Percentiles rank a stretch among this genome's conserved stretches.
Conservation (phyloP, 2,797 vertebrate species). For the Oryzias dopingdopingensis region DNA sequence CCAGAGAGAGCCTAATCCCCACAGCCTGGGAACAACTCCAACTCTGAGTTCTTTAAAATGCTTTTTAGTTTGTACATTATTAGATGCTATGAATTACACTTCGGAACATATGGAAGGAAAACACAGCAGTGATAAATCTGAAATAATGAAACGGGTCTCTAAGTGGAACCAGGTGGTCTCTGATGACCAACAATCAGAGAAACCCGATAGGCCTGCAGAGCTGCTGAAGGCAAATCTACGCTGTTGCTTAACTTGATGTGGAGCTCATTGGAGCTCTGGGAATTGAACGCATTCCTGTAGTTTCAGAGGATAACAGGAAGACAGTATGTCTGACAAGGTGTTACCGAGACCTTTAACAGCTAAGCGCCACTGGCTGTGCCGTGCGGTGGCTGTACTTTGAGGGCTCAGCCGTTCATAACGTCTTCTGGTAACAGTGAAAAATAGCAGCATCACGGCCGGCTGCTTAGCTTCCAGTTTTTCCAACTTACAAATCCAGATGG, state of each 20-base stretch:
- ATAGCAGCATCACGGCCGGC: not conserved
- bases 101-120: constrained; percentile 52
- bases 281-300: constrained; percentile 47
- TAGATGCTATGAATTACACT: constrained; percentile 64
- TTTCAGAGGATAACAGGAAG: constrained; percentile 3
- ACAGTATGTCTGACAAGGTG: constrained; percentile 9
- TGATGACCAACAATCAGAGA: constrained; percentile 55
- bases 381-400: constrained; percentile 15
- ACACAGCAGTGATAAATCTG: constrained; percentile 76
- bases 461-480: no score
- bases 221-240: constrained; percentile 44
- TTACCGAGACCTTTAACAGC: not conserved
- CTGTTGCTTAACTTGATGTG: constrained; percentile 46
- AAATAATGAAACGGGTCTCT: constrained; percentile 77
- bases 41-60: constrained; percentile 46
- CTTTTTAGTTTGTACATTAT: constrained; percentile 52
- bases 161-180: constrained; percentile 74
- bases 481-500: constrained; percentile 9
- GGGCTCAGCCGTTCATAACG: constrained; percentile 10
- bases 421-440: constrained; percentile 23
- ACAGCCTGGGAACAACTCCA: constrained; percentile 60
- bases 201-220: constrained; percentile 61
- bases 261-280: constrained; percentile 49
- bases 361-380: not conserved
- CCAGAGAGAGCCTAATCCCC: constrained; percentile 50